phyloP scores from a whole-genome alignment of 2,113 vertebrate species.

The Sakesphorus luctuosus region DNA sequence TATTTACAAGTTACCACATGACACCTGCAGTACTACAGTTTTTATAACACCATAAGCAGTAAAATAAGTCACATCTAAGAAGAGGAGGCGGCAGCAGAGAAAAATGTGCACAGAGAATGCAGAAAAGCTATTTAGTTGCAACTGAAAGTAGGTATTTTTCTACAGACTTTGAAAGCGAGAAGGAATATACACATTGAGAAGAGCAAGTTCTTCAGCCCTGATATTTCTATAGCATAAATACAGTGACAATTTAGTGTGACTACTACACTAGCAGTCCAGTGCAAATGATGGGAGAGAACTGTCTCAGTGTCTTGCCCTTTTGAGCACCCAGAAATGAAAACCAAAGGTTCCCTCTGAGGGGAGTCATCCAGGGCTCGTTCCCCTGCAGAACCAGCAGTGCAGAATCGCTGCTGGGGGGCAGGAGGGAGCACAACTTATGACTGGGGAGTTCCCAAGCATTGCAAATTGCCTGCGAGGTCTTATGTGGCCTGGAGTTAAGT shows the following conservation, averaged over 20 bases:
- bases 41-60: conserved; percentile 34
- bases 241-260: not conserved
- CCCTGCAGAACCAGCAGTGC: not conserved
- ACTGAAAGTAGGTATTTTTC: conserved; percentile 6
- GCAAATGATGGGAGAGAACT: not conserved
- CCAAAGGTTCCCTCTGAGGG: not conserved
- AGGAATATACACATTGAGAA: not conserved
- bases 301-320: not conserved
- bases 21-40: conserved; percentile 51
- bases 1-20: conserved; percentile 56
- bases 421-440: not conserved
- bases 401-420: not conserved
- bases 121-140: not conserved
- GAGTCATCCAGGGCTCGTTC: not conserved
- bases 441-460: not conserved
- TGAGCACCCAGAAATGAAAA: not conserved
- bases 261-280: not conserved
- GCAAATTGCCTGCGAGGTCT: not conserved
- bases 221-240: not conserved
- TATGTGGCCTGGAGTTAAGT: not conserved
- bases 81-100: conserved; percentile 23
- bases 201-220: conserved; percentile 33
- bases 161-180: not conserved
- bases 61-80: conserved; percentile 41
- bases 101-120: conserved; percentile 7